A percentile compares a stretch with the other conserved stretches of the same genome.
phyloP scores from a whole-genome alignment of 2,113 vertebrate genomes.

The Bolborhynchus lineola region DNA sequence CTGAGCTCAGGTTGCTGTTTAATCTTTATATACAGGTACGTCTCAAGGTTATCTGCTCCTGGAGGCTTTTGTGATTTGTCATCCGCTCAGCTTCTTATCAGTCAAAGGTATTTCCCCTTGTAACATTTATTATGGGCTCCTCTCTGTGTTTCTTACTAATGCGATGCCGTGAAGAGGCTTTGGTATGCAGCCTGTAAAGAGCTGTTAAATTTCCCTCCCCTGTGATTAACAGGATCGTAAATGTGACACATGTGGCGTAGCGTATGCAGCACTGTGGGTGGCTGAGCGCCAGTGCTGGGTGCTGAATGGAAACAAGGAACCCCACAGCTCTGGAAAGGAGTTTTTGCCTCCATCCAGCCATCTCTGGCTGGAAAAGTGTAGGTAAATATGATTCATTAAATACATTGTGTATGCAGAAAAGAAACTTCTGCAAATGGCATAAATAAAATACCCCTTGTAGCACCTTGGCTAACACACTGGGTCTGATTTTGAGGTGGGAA shows the following conservation, averaged over 20 bases:
- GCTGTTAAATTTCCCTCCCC: neutral
- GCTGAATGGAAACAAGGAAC: neutral
- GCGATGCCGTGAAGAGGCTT: neutral
- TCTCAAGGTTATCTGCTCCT: conserved; percentile 76
- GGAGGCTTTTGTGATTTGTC: conserved; percentile 50
- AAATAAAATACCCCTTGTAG: neutral
- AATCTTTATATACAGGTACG: conserved; percentile 75
- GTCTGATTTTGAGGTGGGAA: neutral
- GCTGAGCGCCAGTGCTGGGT: neutral
- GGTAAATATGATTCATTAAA: neutral
- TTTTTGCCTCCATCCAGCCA: neutral
- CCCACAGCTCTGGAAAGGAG: neutral
- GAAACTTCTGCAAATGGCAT: neutral
- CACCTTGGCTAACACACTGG: neutral
- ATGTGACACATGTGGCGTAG: neutral
- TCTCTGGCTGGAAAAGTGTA: neutral
- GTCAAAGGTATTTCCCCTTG: conserved; percentile 51
- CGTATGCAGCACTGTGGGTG: accelerated
- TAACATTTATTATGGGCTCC: conserved; percentile 50
- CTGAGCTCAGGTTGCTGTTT: conserved; percentile 58
- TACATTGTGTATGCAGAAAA: neutral
- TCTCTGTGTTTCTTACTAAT: conserved; percentile 18
- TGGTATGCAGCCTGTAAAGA: conserved; percentile 3
- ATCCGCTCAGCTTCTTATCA: conserved; percentile 68
- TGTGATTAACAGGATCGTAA: neutral